Evolutionary conservation across 2,113 vertebrate species (phyloP), one percentile per base, ranked within the genome.

Genomic region (Heliornis fulica): DNA sequence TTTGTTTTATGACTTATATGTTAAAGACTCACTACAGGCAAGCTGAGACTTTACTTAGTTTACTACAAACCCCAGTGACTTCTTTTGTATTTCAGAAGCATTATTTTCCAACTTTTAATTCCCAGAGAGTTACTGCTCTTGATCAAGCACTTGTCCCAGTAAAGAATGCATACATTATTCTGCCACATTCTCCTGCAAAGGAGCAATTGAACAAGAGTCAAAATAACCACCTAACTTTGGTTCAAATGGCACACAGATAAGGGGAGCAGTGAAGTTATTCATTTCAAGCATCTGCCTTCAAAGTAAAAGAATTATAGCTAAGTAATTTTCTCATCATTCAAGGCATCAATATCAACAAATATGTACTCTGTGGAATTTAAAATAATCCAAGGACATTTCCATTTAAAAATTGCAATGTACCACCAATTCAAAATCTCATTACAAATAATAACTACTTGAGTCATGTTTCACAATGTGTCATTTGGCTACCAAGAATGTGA

Each of bases 251-350:
- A 51, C 46, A 43, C 7, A 51, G 76, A 56, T 48, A 60, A 90
- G 74, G 65, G 22, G 23, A 53, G 41, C 17, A 8, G 16, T 72
- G 38, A 93, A 34, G n/a, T 79, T 69, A 83, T 46, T 87, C 72
- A 25, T 83, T 85, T 69, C 70, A 79, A 79, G 76, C 22, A 77
- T 41, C 46, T 85, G 29, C 57, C 59, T 93, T 94, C 84, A 87
- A 21, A 82, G 75, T 59, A 68, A 48, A 83, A 75, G 46, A 89
- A 89, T 69, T 74, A 79, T 4, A 86, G 25, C n/a, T 64, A 68
- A 93, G 72, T 77, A 51, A 87, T 94, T 86, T 96, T 93, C 56
- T 95, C 28, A 23, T 92, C 32, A 90, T 91, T 81, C 86, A 87
- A 87, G 34, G 76, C 43, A 96, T 38, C 46, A 43, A 48, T 77